Evolutionary conservation across 2,113 vertebrate species (phyloP), one percentile per base, ranked within the genome.

Genomic region (Cyprichromis sp.): DNA sequence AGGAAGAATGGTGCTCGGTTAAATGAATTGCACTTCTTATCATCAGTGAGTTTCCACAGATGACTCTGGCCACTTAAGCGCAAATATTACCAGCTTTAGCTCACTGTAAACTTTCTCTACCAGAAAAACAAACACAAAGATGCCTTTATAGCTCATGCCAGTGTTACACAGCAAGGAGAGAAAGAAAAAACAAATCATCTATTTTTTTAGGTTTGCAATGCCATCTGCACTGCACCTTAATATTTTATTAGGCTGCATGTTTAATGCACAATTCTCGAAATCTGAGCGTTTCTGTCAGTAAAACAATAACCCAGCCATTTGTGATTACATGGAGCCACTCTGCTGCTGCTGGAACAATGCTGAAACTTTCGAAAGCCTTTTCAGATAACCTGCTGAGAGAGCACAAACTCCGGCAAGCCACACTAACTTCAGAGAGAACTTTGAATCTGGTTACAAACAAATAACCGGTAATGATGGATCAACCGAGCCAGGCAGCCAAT

Each of bases 161-260:
- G 40, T 61, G 55, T 88, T 76, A 78, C 84, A 88, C 47, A 71
- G 26, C 5, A 31, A 59, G n/a, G 31, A 17, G 71, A 8, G 63
- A 80, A 82, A 82, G 78, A 71, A 85, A 40, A 76, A 81, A 82
- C 26, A 89, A 84, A 82, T 5, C 81, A 85, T 90, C 40, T 76
- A 68, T 86, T 87, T 88, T 89, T 91, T 88, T 88, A 57, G 63
- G 82, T 94, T 93, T 85, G 26, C 73, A 54, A 84, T 87, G 82
- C 89, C 93, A 92, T 94, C 93, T 93, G 93, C 91, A 90, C 91
- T 78, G 63, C 80, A 68, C 86, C 91, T 95, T 95, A 95, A 96
- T 96, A 96, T 96, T 97, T 96, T 93, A 96, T 96, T 85, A 90
- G 85, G 76, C 86, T 95, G 91, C 92, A 93, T 95, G 84, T 95